A percentile compares a stretch with the other conserved stretches of the same genome.
Evolutionary conservation across 2,797 vertebrate species (phyloP).

Genomic region (Mus spretus): DNA sequence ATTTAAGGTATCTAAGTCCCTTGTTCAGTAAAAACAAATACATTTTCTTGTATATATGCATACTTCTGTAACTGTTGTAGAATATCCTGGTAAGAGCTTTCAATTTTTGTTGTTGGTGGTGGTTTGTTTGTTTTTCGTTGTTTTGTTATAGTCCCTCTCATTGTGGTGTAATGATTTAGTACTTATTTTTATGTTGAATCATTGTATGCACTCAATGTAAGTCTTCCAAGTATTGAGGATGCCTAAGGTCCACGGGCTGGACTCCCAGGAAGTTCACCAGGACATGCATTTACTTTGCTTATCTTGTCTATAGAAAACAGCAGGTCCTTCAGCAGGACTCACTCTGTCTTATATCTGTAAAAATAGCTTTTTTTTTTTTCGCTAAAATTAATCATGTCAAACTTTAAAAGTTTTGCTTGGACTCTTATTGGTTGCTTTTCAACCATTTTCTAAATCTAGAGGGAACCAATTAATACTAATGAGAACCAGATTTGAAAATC

Average conservation of each 20-base stretch:
- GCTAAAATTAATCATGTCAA: not conserved
- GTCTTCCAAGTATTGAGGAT: not conserved
- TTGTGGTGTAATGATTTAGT: not conserved
- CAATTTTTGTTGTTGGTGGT: not conserved
- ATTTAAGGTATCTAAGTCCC: not conserved
- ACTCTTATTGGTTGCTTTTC: not conserved
- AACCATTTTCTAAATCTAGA: slow-evolving; percentile 6
- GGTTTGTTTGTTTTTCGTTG: not conserved
- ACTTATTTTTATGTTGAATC: not conserved
- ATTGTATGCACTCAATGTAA: not conserved
- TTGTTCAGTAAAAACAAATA: not conserved
- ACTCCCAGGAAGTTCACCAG: not conserved
- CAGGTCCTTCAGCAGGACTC: not conserved
- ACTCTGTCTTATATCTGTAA: not conserved
- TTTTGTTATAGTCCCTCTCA: not conserved
- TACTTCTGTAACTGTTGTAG: not conserved
- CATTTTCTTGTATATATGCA: not conserved
- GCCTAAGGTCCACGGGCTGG: not conserved
- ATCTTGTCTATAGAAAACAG: not conserved
- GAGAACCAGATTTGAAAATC: slow-evolving; percentile 67
- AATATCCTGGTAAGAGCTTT: not conserved
- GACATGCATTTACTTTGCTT: not conserved
- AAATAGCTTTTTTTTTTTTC: slow-evolving; percentile 11
- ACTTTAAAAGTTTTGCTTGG: not conserved
- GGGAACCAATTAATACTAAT: slow-evolving; percentile 60